Evolutionary conservation across 1,140 invertebrate species (phyloP), one percentile per base, ranked within the genome.

Genomic region (Macrotrachela quadricornifera): DNA sequence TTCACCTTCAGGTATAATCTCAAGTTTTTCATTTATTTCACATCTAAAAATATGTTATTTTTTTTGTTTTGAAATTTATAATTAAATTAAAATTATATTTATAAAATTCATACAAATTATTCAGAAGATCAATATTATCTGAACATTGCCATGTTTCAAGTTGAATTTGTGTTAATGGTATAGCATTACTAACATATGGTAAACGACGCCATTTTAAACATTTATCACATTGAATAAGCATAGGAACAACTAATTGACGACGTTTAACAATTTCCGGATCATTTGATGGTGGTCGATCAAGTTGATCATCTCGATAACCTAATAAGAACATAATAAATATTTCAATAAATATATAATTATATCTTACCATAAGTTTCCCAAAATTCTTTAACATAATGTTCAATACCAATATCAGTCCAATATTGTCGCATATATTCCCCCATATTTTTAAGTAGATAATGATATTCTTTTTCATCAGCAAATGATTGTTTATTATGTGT

Each of bases 401-500:
- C 12, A 36, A 55, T 55, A 56, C 44, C 63, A 64, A 8, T 64
- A 57, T 70, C 65, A 45, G 65, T 67, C 65, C 67, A 71, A 51
- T 71, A 72, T 52, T 70, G 66, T 10, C 64, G 60, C 65, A 72
- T 66, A 52, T 71, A 66, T 61, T 71, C 68, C 1, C 63, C 64
- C 62, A 71, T 64, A n/a, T 64, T 64, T 46, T 63, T 63, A 56
- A 67, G 59, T 39, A 72, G 51, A 50, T 67, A 62, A 50, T 65
- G 51, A 46, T 65, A 71, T 51, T 73, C 71, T 46, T 69, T 66
- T 48, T 62, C 63, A 61, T 72, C 68, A 17, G 69, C 67, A 63
- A 73, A 73, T 56, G 70, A 67, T 50, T 73, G 71, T 55, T 73
- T 73, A 56, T 72, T 73, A 54, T 72, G 71, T 8, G 70, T 72